phyloP scores from a whole-genome alignment of 2,797 vertebrate genomes.

The Rhynchotus rufescens region DNA sequence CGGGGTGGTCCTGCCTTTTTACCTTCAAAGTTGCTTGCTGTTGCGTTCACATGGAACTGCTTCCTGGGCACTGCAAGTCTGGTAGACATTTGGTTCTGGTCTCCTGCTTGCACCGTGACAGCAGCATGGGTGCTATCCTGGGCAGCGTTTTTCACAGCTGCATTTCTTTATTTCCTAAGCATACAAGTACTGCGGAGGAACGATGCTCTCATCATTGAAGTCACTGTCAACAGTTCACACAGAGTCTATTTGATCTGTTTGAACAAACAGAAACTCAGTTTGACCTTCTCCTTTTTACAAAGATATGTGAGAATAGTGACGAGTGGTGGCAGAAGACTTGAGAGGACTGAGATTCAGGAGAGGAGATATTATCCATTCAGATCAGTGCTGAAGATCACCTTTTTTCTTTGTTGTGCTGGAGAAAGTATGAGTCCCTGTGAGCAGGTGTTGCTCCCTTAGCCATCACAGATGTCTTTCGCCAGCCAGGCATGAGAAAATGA shows the following conservation, averaged over 20 bases:
- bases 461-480: not conserved
- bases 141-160: not conserved
- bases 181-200: not conserved
- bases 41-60: not conserved
- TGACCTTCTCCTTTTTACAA: not conserved
- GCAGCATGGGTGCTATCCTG: not conserved
- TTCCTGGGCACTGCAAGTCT: not conserved
- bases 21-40: not conserved
- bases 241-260: not conserved
- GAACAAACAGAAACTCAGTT: not conserved
- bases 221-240: accelerated
- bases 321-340: not conserved
- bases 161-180: not conserved
- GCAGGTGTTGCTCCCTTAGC: not conserved
- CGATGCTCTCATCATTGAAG: not conserved
- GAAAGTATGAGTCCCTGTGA: not conserved
- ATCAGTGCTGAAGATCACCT: not conserved
- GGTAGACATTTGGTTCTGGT: not conserved
- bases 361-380: not conserved
- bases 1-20: not conserved
- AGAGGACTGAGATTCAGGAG: not conserved
- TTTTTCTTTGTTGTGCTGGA: not conserved
- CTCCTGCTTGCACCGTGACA: not conserved
- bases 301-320: not conserved
- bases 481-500: not conserved